Percentiles rank a stretch among this genome's conserved stretches.
These are phyloP conservation scores for Dendropsophus ebraccatus DNA, from an alignment of 2,113 vertebrate species.

Conservation along the genomic window DNA sequence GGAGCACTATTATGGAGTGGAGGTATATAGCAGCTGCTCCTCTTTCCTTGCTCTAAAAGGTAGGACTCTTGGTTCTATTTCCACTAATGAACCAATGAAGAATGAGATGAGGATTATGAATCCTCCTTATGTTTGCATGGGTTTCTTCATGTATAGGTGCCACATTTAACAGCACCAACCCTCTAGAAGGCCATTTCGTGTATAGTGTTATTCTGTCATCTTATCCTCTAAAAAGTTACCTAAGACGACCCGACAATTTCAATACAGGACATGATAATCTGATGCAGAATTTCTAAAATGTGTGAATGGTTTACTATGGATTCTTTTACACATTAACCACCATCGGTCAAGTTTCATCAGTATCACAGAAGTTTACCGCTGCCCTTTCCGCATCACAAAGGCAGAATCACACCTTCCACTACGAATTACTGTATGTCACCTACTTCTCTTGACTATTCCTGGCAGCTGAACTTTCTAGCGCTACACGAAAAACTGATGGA, in stretches of 20 bases:
- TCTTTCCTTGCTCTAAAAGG: no score
- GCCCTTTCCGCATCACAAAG: neutral
- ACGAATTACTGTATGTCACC: neutral
- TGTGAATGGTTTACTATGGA: neutral
- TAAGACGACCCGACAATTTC: neutral
- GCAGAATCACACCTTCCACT: neutral
- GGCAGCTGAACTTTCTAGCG: constrained; percentile 16
- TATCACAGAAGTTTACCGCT: neutral
- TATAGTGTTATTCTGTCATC: no score
- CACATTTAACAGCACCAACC: no score
- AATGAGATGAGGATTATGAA: no score
- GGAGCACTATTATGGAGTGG: neutral
- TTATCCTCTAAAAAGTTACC: no score
- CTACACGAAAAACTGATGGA: neutral
- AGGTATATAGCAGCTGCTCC: no score
- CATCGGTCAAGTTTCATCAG: neutral
- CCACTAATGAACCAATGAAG: no score
- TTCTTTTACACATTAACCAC: no score
- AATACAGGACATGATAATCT: neutral
- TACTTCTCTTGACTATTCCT: neutral
- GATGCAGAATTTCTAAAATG: neutral
- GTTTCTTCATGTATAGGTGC: no score
- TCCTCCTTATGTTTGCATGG: no score
- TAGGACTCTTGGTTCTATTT: no score
- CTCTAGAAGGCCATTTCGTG: neutral